Base-by-base conservation (phyloP, 1,140 invertebrate species). In the Drosophila nigromelanica region DNA sequence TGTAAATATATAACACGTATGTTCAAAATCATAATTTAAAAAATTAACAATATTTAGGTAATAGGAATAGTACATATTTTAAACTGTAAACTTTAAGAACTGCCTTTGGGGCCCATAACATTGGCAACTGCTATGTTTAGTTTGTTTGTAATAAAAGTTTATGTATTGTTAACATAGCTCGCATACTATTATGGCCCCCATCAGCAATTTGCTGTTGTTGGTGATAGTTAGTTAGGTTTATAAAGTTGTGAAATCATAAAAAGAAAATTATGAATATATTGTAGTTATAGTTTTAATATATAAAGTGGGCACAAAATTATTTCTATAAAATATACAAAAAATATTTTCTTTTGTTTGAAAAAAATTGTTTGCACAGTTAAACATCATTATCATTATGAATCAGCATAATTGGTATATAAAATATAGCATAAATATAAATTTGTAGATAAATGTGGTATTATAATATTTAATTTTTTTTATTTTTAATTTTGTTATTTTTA, bases 1-100 rank as follows among this genome's bases (percentile, higher is more conserved):
- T 45, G 59, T 74, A 73, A 63, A 54, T 72, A 66, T 85, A 70
- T 78, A 71, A 75, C 66, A 75, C 14, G 37, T 69, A 76, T 81
- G 61, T 71, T 87, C 70, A 83, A 83, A 87, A 89, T 83, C 64
- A 89, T 87, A 89, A 76, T 82, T 67, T 77, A 77, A 52, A 52
- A 87, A 89, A 89, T 50, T 78, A 83, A 82, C 75, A 89, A 82
- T 87, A 69, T 77, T 74, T 75, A 76, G 58, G 54, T 71, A 69
- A 69, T 59, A 52, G 59, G 67, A 73, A 68, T 59, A 50, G 61
- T 60, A 47, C 55, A 64, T 51, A 47, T 54, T 35, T 56, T 35
- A 62, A 56, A 42, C 43, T 45, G 43, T 52, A 37, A 69, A 59
- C 37, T 74, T 58, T 37, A 39, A 45, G 18, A 58, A 69, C 35